Base-by-base conservation (phyloP, 1,140 invertebrate species). In the Platyscapa corneri region DNA sequence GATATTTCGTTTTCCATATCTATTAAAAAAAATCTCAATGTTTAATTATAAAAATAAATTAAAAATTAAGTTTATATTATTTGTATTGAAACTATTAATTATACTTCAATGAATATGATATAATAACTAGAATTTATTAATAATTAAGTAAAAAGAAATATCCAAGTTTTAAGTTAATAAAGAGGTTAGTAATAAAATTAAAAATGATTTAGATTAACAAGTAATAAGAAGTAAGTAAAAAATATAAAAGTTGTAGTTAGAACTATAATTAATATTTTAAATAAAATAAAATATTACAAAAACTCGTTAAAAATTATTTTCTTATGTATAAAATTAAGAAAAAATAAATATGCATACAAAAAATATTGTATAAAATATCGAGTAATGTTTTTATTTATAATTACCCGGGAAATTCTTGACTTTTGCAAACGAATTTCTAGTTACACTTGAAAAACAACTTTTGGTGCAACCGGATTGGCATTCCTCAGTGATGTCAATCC, bases 1-100 rank as follows among this genome's bases (percentile, higher is more conserved):
- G 94, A 95, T 89, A 87, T 88, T 86, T 87, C 88, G 18, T 77
- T 84, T 42, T 83, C 82, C 42, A 37, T 82, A 74, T 46, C 65
- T 83, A 56, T 79, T 10, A 77, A 53, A 37, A 37, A 10, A 56
- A 82, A 49, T 14, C 34, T 79, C 37, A 65, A 79, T 42, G 37
- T 39, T 56, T 76, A 67, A 37, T 67, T 75, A 46, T 39, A 1
- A 75, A 76, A 53, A 46, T 46, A 14, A 74, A n/a, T 74, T 74
- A 27, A 12, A 70, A 74, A 74, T 8, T 8, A 39, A 42, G 2
- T 27, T 74, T 74, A 27, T 42, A 74, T 39, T 39, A 74, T 39
- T 37, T 42, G 42, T 42, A 74, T 18, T 49, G 0, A 49, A 30
- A 42, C 16, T 32, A 10, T 37, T 75, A 60, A 64, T 64, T 56